phyloP scores from a whole-genome alignment of 2,113 vertebrate species.

The Aramus guarauna region DNA sequence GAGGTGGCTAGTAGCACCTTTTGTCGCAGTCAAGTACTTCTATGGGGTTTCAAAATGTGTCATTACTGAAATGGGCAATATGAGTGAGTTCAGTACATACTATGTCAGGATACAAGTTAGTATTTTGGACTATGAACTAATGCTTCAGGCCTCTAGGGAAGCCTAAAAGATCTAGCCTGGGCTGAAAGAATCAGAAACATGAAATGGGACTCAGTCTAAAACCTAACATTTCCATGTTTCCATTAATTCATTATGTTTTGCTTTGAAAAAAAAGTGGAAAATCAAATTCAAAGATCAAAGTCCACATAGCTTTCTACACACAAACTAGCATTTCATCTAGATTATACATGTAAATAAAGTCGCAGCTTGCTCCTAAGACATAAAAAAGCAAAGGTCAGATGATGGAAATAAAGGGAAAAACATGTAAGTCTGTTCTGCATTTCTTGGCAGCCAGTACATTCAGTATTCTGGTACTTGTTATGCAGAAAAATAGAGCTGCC shows the following conservation, averaged over 20 bases:
- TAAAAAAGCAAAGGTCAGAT: slow-evolving; percentile 65
- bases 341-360: slow-evolving; percentile 55
- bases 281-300: slow-evolving; percentile 23
- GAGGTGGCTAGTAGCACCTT: not conserved
- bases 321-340: slow-evolving; percentile 28
- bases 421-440: slow-evolving; percentile 43
- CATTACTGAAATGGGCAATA: not conserved
- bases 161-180: not conserved
- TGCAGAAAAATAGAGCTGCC: slow-evolving; percentile 45
- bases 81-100: not conserved
- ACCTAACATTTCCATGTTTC: slow-evolving; percentile 17
- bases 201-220: slow-evolving; percentile 11
- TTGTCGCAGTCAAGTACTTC: not conserved
- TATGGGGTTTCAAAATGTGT: not conserved
- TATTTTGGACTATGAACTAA: not conserved
- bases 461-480: slow-evolving; percentile 58
- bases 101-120: not conserved
- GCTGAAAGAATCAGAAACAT: slow-evolving; percentile 42
- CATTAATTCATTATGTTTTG: slow-evolving; percentile 24
- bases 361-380: slow-evolving; percentile 14
- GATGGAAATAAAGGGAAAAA: slow-evolving; percentile 61
- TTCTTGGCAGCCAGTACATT: slow-evolving; percentile 47
- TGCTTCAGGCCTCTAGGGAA: not conserved
- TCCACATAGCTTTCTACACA: slow-evolving; percentile 11
- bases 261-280: slow-evolving; percentile 5